Conservation (phyloP, 2,797 vertebrate species). For the Sarcophilus harrisii region DNA sequence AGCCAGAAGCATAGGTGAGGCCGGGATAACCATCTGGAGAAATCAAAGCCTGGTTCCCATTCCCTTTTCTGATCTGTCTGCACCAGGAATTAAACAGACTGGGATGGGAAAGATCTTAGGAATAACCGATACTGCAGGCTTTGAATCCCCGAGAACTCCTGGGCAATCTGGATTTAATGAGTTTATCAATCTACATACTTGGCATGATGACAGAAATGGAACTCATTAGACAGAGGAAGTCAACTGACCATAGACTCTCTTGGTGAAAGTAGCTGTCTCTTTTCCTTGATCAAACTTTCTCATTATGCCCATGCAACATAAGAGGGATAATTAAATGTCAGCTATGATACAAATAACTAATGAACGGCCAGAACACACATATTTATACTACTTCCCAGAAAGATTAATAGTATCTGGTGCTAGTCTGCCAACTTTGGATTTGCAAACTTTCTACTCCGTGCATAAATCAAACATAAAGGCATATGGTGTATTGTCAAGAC, state of each 20-base stretch:
- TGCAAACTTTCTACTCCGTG: slow-evolving; percentile 71
- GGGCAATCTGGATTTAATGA: slow-evolving; percentile 47
- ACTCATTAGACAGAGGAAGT: slow-evolving; percentile 74
- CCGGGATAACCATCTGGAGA: background rate
- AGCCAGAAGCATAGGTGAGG: background rate
- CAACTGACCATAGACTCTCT: slow-evolving; percentile 76
- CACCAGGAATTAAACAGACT: background rate
- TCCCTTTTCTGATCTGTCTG: background rate
- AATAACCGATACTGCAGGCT: background rate
- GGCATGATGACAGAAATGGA: slow-evolving; percentile 53
- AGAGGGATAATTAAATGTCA: slow-evolving; percentile 85
- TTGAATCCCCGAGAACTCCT: slow-evolving; percentile 41
- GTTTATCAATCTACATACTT: slow-evolving; percentile 67
- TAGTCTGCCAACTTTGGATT: slow-evolving; percentile 74
- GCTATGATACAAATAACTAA: slow-evolving; percentile 84
- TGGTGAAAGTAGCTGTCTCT: slow-evolving; percentile 74
- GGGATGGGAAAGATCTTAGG: background rate
- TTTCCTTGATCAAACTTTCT: slow-evolving; percentile 83
- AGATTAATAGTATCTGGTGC: slow-evolving; percentile 80
- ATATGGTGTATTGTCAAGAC: slow-evolving; percentile 67
- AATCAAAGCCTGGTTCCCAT: slow-evolving; percentile 3
- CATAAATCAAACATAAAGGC: slow-evolving; percentile 80
- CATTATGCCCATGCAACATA: slow-evolving; percentile 79
- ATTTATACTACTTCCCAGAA: slow-evolving; percentile 73
- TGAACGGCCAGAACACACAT: slow-evolving; percentile 76